Base-by-base conservation (phyloP, 2,888 invertebrate species). In the Keiferia lycopersicella region DNA sequence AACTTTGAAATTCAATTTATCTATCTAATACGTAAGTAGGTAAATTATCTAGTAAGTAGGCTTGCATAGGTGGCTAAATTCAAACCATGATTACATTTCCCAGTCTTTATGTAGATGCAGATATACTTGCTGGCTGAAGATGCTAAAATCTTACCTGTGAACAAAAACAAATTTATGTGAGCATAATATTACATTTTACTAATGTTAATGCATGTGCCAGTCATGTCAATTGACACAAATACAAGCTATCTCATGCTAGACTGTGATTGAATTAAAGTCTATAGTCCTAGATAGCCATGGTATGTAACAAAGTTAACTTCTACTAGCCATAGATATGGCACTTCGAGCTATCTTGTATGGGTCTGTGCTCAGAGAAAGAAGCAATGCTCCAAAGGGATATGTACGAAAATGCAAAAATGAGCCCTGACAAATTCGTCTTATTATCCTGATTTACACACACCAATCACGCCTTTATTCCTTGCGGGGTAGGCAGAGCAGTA, bases 201-300 rank as follows among this genome's bases (percentile, higher is more conserved):
- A 45, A 6, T 45, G 16, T 16, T 45, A 45, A 16, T 11, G 16
- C 45, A 45, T 16, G 45, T 45, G 16, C 6, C 16, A 16, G 45
- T 0, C 34, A 34, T 34, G 56, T 34, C n/a, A 30, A 34, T 56
- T 66, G 63, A 51, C 61, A 62, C 38, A 39, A 78, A 80, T 77
- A 81, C 75, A 71, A 73, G 77, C 74, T 80, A 81, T 82, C 77
- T 77, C 68, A 70, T 66, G 67, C 71, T 70, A 69, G 75, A 73
- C 75, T 77, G 16, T 56, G 80, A 82, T 81, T 83, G 81, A 83
- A 82, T 81, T 82, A 84, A 80, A 76, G 79, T 78, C 77, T 64
- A 41, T 53, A 74, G 81, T 81, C 57, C 18, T 18, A 57, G 58
- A 63, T 62, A 64, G 38, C 38, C 22, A 26, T 58, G 61, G 48